These are phyloP conservation scores for Sphaerodactylus townsendi DNA, from an alignment of 2,113 vertebrate genomes.

Conservation along the genomic window DNA sequence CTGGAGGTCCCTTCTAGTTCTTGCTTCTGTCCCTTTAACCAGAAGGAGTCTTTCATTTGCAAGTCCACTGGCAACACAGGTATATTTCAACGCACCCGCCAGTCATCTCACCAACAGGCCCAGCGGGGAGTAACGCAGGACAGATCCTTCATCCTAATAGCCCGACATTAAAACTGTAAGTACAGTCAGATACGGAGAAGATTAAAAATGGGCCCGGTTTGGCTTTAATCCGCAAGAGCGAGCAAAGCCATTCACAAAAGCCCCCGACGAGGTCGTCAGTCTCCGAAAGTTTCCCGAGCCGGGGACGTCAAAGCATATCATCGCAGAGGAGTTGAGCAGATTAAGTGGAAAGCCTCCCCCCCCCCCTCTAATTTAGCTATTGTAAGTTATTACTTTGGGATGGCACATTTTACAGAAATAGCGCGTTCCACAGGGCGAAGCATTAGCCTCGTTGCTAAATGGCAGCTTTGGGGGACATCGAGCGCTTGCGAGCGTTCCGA, in stretches of 20 bases:
- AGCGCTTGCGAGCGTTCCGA: neutral
- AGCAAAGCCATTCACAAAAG: neutral
- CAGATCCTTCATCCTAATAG: neutral
- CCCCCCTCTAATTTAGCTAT: neutral
- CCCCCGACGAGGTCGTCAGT: neutral
- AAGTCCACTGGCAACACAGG: neutral
- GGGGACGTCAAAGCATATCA: neutral
- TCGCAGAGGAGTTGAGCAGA: slow-evolving; percentile 1
- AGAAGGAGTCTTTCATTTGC: no score
- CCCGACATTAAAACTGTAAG: neutral
- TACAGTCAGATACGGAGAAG: neutral
- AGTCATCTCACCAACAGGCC: rapidly evolving
- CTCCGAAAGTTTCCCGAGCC: neutral
- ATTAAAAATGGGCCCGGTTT: neutral
- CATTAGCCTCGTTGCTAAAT: neutral
- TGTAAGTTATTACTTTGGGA: rapidly evolving
- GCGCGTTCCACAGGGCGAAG: rapidly evolving
- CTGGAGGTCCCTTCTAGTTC: no score
- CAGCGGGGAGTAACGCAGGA: neutral
- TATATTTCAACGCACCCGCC: rapidly evolving
- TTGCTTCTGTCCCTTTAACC: no score
- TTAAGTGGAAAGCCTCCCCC: neutral
- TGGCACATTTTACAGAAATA: neutral
- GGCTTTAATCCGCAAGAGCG: neutral
- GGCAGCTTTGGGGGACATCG: neutral